Evolutionary conservation across 1,140 invertebrate genomes (phyloP).

Genomic region (Heliconius eleuchia): DNA sequence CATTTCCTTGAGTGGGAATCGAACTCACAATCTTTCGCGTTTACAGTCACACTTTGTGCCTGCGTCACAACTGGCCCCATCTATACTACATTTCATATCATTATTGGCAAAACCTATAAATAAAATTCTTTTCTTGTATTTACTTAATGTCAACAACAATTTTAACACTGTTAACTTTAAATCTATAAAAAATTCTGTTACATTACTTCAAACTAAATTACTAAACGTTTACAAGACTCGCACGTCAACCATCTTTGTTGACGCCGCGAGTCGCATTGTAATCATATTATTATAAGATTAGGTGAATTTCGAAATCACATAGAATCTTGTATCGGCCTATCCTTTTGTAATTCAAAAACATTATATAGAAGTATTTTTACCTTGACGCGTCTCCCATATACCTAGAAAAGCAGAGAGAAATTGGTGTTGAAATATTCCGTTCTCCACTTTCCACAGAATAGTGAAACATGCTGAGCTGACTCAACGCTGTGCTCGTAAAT

Average conservation of each 20-base stretch:
- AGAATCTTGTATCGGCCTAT: background rate
- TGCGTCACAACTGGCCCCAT: too few species aligned
- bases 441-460: background rate
- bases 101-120: too few species aligned
- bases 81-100: too few species aligned
- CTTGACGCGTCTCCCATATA: too few species aligned
- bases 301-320: conserved; percentile 32
- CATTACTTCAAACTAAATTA: background rate
- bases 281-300: conserved; percentile 52
- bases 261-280: conserved; percentile 47
- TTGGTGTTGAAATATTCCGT: background rate
- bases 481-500: too few species aligned
- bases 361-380: too few species aligned
- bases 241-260: background rate
- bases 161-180: too few species aligned
- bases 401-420: background rate
- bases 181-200: background rate
- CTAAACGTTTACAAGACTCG: background rate
- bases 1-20: too few species aligned
- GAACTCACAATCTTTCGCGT: too few species aligned
- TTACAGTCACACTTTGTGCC: too few species aligned
- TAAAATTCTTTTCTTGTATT: too few species aligned
- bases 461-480: background rate
- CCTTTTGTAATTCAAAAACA: background rate
- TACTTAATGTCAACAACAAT: too few species aligned